Percentiles rank a stretch among this genome's conserved stretches.
phyloP scores from a whole-genome alignment of 2,113 vertebrate species.

The Sinocyclocheilus anshuiensis region DNA sequence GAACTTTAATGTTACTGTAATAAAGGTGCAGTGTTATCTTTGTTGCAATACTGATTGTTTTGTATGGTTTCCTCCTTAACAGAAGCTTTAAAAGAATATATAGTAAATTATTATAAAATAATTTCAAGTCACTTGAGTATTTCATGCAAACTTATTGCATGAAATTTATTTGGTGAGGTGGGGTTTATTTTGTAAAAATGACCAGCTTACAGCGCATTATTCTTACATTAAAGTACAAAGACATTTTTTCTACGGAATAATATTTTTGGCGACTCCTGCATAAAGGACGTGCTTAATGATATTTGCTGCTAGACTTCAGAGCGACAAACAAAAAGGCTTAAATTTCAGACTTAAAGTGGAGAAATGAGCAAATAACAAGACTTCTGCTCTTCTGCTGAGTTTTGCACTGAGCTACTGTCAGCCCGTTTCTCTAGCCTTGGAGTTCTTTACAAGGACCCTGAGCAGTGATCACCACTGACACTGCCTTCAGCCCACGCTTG shows the following conservation, averaged over 20 bases:
- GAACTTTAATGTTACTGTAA: background rate
- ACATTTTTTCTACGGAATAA: background rate
- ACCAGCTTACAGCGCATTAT: background rate
- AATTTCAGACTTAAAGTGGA: background rate
- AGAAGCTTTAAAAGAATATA: background rate
- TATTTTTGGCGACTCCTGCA: background rate
- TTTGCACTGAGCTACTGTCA: background rate
- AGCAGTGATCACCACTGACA: background rate
- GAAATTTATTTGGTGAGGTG: background rate
- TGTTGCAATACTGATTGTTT: background rate
- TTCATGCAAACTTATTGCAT: background rate
- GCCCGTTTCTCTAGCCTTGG: no score
- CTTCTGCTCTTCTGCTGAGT: background rate
- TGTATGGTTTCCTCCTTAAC: background rate
- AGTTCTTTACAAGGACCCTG: background rate
- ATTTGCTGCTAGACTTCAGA: background rate
- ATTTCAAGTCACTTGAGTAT: background rate
- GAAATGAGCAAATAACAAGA: background rate
- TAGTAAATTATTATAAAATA: background rate
- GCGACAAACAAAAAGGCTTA: background rate
- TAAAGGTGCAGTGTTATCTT: background rate
- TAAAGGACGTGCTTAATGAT: background rate
- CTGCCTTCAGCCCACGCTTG: background rate
- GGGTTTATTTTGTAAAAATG: background rate
- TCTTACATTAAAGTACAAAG: background rate